Percentiles rank a stretch among this genome's conserved stretches.
Evolutionary conservation across 2,113 vertebrate species (phyloP).

Genomic region (Pardalotus punctatus): DNA sequence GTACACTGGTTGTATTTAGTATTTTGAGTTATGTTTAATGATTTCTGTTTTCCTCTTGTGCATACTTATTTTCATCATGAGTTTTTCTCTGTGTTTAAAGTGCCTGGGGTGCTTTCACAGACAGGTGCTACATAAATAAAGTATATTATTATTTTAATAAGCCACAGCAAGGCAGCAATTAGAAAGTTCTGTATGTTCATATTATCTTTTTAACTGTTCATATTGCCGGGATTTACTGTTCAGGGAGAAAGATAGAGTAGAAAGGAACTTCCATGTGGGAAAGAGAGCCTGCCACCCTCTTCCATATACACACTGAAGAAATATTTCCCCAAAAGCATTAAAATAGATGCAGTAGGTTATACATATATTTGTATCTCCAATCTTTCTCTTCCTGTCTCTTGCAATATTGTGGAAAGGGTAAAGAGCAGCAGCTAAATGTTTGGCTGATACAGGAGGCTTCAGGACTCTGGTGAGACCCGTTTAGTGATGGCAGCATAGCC

Average conservation of each 20-base stretch:
- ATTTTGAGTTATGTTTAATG: not conserved
- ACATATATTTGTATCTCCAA: not conserved
- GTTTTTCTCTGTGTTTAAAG: not conserved
- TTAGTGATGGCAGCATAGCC: not conserved
- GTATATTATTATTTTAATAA: not conserved
- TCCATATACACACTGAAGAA: not conserved
- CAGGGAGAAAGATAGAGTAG: not conserved
- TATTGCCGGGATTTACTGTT: not conserved
- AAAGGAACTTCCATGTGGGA: not conserved
- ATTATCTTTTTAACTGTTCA: not conserved
- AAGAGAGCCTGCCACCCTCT: not conserved
- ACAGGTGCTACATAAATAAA: conserved; percentile 1
- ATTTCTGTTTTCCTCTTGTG: not conserved
- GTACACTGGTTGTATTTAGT: not conserved
- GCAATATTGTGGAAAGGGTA: not conserved
- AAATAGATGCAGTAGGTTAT: not conserved
- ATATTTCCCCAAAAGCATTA: not conserved
- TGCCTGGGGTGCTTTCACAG: not conserved
- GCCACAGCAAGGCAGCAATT: not conserved
- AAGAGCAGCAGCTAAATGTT: not conserved
- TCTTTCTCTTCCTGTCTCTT: not conserved
- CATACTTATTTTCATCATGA: not conserved
- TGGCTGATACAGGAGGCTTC: not conserved
- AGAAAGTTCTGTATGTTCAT: not conserved
- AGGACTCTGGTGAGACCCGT: not conserved